phyloP scores from a whole-genome alignment of 1,140 invertebrate species.

The Ectropis grisescens region DNA sequence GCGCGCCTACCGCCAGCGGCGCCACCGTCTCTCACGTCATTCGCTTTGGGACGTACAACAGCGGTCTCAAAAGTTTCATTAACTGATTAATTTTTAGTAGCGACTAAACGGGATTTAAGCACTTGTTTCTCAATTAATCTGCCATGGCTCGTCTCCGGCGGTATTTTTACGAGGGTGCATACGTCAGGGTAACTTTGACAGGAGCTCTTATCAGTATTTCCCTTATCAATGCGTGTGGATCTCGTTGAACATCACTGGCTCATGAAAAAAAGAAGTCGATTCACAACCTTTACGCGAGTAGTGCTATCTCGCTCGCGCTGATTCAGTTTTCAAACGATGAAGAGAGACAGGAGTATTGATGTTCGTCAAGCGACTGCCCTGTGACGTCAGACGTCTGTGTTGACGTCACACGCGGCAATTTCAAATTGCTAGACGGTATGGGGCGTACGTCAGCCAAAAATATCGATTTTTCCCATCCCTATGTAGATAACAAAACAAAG shows the following conservation, averaged over 20 bases:
- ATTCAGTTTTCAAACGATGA: conserved; percentile 26
- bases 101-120: conserved; percentile 3
- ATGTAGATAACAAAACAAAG: conserved; percentile 1
- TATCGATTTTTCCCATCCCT: conserved; percentile 39
- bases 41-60: conserved; percentile 38
- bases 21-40: conserved; percentile 55
- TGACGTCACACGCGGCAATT: conserved; percentile 70
- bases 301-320: conserved; percentile 33
- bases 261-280: conserved; percentile 50
- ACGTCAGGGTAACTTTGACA: conserved; percentile 15
- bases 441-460: conserved; percentile 41
- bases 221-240: conserved; percentile 39
- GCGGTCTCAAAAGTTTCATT: conserved; percentile 42
- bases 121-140: conserved; percentile 4
- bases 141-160: no score
- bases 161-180: no score
- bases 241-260: conserved; percentile 38
- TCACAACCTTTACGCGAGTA: conserved; percentile 50
- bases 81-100: conserved; percentile 27
- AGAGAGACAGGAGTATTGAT: conserved; percentile 22
- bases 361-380: conserved; percentile 16
- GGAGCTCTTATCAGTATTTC: conserved; percentile 35
- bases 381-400: conserved; percentile 47
- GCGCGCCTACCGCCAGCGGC: conserved; percentile 25
- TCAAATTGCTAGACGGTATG: conserved; percentile 41